These are phyloP conservation scores for Acrobasis repandana DNA, from an alignment of 2,888 invertebrate species.

Conservation along the genomic window DNA sequence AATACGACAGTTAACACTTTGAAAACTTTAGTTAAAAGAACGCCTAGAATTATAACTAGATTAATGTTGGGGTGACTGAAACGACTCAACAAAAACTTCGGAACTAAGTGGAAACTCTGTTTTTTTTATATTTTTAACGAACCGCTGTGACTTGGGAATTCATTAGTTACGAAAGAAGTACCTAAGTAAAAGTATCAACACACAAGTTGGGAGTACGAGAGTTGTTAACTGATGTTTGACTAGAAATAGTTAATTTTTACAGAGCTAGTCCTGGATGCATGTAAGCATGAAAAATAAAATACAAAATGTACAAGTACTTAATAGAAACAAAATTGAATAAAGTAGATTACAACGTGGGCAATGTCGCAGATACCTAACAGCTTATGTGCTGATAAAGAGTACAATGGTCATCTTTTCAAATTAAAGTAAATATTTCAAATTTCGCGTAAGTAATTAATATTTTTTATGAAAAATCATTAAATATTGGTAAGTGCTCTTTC, in stretches of 20 bases:
- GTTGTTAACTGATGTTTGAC: neutral
- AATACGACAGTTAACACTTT: slow-evolving; percentile 54
- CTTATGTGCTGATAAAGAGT: no score
- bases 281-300: no score
- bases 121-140: slow-evolving; percentile 77
- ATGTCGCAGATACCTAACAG: no score
- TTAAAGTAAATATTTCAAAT: no score
- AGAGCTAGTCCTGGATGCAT: neutral
- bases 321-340: no score
- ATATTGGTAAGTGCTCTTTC: no score
- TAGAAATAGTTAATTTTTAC: neutral
- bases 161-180: slow-evolving; percentile 63
- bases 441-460: no score
- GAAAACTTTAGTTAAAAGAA: slow-evolving; percentile 55
- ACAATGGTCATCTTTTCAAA: no score
- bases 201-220: slow-evolving; percentile 13
- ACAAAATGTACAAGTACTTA: no score
- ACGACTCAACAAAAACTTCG: slow-evolving; percentile 66
- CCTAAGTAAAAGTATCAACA: slow-evolving; percentile 22
- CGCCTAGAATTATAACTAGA: slow-evolving; percentile 68
- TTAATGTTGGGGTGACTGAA: slow-evolving; percentile 75
- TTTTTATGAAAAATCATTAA: no score
- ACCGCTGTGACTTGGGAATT: slow-evolving; percentile 71
- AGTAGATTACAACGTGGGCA: no score
- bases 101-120: slow-evolving; percentile 63